phyloP scores from a whole-genome alignment of 2,888 invertebrate species.

The Eretmocerus hayati region DNA sequence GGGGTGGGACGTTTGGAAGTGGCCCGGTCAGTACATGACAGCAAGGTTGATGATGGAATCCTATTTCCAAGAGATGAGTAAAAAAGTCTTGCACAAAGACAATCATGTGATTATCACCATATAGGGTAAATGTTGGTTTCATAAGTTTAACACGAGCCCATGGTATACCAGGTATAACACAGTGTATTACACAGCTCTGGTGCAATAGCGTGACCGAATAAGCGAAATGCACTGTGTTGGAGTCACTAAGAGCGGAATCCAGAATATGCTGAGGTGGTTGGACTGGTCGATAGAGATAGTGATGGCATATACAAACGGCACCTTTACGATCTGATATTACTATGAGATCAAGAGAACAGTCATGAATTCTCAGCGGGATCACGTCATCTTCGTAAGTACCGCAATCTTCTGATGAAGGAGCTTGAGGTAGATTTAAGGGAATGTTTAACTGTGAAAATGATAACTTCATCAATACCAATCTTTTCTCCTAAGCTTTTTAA shows the following conservation, averaged over 20 bases:
- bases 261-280: slow-evolving; percentile 47
- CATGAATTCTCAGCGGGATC: slow-evolving; percentile 72
- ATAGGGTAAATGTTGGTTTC: slow-evolving; percentile 69
- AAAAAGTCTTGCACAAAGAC: slow-evolving; percentile 80
- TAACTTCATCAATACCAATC: too few relatives aligned
- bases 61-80: slow-evolving; percentile 78
- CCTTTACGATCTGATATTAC: slow-evolving; percentile 70
- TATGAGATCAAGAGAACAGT: slow-evolving; percentile 72
- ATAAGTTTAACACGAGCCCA: slow-evolving; percentile 71
- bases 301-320: slow-evolving; percentile 71
- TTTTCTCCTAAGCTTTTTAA: too few relatives aligned
- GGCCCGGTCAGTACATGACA: slow-evolving; percentile 67
- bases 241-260: slow-evolving; percentile 46
- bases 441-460: slow-evolving; percentile 64
- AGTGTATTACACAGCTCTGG: slow-evolving; percentile 77
- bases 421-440: slow-evolving; percentile 71
- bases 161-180: slow-evolving; percentile 72
- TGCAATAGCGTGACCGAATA: slow-evolving; percentile 77
- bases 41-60: slow-evolving; percentile 74
- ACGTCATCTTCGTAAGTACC: slow-evolving; percentile 75
- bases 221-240: slow-evolving; percentile 70
- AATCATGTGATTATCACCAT: slow-evolving; percentile 71
- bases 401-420: slow-evolving; percentile 55
- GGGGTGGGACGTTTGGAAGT: slow-evolving; percentile 51
- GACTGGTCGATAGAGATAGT: slow-evolving; percentile 71